A percentile compares a stretch with the other conserved stretches of the same genome.
Conservation (phyloP, 2,888 invertebrate species). For the Agrypnus murinus region DNA sequence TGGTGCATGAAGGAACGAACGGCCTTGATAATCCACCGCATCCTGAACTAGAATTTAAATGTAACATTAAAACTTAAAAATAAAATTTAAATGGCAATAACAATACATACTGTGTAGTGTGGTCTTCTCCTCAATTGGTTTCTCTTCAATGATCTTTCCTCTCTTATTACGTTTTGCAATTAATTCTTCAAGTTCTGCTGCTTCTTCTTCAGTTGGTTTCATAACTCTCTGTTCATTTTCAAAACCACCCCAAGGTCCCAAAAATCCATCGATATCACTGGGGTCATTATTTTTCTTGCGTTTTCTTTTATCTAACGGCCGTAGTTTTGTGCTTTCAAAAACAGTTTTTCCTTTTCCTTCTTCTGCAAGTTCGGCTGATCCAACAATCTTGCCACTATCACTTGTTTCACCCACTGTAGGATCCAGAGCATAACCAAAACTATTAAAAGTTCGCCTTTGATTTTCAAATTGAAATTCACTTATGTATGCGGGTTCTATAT, state of each 20-base stretch:
- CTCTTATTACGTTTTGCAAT: conserved; percentile 92
- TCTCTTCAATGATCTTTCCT: conserved; percentile 90
- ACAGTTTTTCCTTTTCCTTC: conserved; percentile 89
- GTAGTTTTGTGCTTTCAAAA: conserved; percentile 87
- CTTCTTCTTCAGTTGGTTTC: conserved; percentile 94
- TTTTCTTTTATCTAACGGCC: conserved; percentile 87
- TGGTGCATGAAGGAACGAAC: conserved; percentile 95
- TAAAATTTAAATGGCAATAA: not conserved
- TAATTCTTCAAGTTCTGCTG: conserved; percentile 95
- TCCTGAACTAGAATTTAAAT: conserved; percentile 83
- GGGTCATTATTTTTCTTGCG: conserved; percentile 92
- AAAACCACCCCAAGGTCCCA: conserved; percentile 98
- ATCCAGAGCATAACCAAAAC: conserved; percentile 96
- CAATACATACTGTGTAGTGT: conserved; percentile 87
- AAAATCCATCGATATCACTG: conserved; percentile 93
- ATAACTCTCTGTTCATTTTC: conserved; percentile 91
- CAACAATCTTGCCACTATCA: conserved; percentile 70
- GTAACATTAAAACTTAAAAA: conserved; percentile 9
- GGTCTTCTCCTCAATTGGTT: conserved; percentile 95
- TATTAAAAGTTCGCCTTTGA: conserved; percentile 94
- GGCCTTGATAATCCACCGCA: conserved; percentile 95
- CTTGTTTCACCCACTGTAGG: conserved; percentile 84
- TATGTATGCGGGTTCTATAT: conserved; percentile 95
- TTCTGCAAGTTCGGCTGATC: conserved; percentile 80
- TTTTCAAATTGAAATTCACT: conserved; percentile 98